These are phyloP conservation scores for Pteropus alecto DNA, from an alignment of 2,113 vertebrate genomes.

Conservation along the genomic window DNA sequence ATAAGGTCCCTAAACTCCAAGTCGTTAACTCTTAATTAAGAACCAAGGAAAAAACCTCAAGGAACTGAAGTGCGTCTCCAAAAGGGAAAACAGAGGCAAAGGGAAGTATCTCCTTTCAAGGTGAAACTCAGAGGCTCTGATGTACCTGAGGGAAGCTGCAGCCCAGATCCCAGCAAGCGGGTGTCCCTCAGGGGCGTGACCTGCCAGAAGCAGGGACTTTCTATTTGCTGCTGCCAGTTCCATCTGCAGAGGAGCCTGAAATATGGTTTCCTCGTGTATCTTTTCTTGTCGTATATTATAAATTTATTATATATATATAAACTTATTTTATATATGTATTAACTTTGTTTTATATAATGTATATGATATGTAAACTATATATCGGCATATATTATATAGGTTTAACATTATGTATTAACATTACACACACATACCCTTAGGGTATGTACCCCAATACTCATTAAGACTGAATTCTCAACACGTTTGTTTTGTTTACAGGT, in stretches of 20 bases:
- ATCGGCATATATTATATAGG: not conserved
- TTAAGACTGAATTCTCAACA: not conserved
- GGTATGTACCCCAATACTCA: no score
- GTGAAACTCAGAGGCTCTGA: not conserved
- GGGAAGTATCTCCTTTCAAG: slow-evolving; percentile 59
- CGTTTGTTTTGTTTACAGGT: not conserved
- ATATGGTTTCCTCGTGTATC: not conserved
- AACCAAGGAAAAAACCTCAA: slow-evolving; percentile 76
- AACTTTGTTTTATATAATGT: not conserved
- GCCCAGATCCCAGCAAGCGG: not conserved
- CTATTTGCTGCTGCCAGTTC: not conserved
- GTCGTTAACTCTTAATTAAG: slow-evolving; percentile 81
- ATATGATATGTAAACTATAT: not conserved
- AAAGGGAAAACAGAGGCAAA: slow-evolving; percentile 71
- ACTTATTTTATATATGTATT: not conserved
- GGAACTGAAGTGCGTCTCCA: slow-evolving; percentile 76
- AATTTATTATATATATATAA: not conserved
- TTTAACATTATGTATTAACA: not conserved
- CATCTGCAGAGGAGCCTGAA: not conserved
- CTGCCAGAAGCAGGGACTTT: not conserved
- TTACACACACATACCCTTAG: not conserved
- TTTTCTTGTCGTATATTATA: not conserved
- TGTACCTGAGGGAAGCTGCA: not conserved
- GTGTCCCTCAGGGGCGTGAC: not conserved
- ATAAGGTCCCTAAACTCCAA: slow-evolving; percentile 75